phyloP scores from a whole-genome alignment of 2,113 vertebrate species.

The Empidonax traillii region DNA sequence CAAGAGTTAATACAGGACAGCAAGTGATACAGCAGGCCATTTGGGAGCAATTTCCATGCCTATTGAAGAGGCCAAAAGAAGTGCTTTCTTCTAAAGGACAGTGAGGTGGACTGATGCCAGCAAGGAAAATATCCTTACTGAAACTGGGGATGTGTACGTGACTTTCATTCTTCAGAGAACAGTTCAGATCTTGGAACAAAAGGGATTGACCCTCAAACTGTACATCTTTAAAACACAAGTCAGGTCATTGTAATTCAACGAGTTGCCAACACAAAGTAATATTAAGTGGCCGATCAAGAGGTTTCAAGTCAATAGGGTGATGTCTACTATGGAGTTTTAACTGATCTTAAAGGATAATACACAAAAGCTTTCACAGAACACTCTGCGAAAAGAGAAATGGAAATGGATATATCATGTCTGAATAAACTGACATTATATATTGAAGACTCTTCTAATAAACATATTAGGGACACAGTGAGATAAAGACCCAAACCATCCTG shows the following conservation, averaged over 20 bases:
- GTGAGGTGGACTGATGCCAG: not conserved
- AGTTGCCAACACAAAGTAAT: not conserved
- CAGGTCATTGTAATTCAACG: not conserved
- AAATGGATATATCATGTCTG: not conserved
- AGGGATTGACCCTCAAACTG: not conserved
- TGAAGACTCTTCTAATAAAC: not conserved
- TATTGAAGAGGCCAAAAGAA: not conserved
- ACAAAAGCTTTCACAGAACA: not conserved
- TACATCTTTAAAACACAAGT: not conserved
- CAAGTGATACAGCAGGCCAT: not conserved
- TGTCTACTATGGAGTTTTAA: not conserved
- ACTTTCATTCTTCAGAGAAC: not conserved
- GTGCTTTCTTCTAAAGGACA: not conserved
- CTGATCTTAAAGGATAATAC: not conserved
- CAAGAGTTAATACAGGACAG: not conserved
- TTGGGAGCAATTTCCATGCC: not conserved
- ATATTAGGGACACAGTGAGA: not conserved
- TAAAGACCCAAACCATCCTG: not conserved
- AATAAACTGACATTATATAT: not conserved
- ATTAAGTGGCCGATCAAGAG: not conserved
- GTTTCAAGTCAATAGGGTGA: not conserved
- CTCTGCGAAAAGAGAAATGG: not conserved
- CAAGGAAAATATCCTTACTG: not conserved
- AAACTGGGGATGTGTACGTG: fast-evolving
- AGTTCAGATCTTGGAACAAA: not conserved